Percentiles rank a stretch among this genome's conserved stretches.
Evolutionary conservation across 2,888 invertebrate species (phyloP).

Genomic region (Aplocera efformata): DNA sequence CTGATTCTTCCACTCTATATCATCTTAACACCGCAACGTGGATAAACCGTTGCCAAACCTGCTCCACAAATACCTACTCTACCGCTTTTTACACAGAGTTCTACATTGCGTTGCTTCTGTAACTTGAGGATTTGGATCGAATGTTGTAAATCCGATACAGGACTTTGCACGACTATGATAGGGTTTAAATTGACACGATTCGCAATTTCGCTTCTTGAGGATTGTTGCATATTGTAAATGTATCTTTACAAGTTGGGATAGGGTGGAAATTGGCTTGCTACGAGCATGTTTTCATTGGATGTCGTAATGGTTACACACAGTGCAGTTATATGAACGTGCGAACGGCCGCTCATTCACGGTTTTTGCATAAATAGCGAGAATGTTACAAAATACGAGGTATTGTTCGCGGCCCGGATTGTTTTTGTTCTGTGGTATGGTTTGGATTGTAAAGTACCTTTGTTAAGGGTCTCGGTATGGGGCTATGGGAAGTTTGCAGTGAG

Average conservation of each 20-base stretch:
- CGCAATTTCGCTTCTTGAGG: constrained; percentile 11
- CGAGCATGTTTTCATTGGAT: constrained; percentile 10
- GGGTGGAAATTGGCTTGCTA: constrained; percentile 9
- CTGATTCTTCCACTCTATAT: constrained; percentile 1
- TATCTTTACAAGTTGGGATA: constrained; percentile 8
- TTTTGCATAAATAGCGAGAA: constrained; percentile 31
- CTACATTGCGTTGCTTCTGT: constrained; percentile 6
- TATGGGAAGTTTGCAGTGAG: constrained; percentile 13
- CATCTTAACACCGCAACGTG: constrained; percentile 7
- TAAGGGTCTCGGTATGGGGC: constrained; percentile 7
- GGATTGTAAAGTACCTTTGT: constrained; percentile 7
- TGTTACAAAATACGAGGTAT: constrained; percentile 31
- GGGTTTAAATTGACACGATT: constrained; percentile 8
- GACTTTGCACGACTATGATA: constrained; percentile 4
- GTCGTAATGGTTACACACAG: constrained; percentile 33
- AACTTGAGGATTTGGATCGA: constrained; percentile 1
- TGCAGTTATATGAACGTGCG: constrained; percentile 33
- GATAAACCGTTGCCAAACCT: constrained; percentile 9
- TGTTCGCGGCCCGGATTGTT: constrained; percentile 22
- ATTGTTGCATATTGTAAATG: constrained; percentile 2
- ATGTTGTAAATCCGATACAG: no score
- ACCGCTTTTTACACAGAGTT: constrained; percentile 6
- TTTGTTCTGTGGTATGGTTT: constrained; percentile 9
- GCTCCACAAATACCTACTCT: constrained; percentile 7
- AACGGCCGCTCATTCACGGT: constrained; percentile 29